Percentiles rank a stretch among this genome's conserved stretches.
phyloP scores from a whole-genome alignment of 2,113 vertebrate species.

The Eurypyga helias region DNA sequence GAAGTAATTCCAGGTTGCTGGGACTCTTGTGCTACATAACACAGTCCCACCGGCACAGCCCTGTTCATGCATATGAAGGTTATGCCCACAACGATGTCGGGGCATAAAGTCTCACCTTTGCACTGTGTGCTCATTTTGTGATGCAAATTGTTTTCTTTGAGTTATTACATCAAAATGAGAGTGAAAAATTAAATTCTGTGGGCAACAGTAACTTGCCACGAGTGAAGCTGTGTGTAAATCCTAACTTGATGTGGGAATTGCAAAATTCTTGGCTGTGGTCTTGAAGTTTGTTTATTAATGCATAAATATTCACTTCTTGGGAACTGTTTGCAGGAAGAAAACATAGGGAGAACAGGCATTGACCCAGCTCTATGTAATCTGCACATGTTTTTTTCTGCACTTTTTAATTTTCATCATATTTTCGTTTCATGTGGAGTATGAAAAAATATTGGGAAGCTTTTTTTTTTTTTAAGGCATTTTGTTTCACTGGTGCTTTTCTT shows the following conservation, averaged over 20 bases:
- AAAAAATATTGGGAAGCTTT: not conserved
- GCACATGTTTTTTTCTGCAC: accelerated
- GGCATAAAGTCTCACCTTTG: not conserved
- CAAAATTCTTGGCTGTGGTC: not conserved
- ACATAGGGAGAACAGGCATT: not conserved
- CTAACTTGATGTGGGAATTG: not conserved
- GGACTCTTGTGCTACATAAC: not conserved
- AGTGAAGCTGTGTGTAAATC: not conserved
- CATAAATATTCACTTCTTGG: not conserved
- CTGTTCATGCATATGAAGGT: not conserved
- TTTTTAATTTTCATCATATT: not conserved
- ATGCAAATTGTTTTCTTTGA: not conserved
- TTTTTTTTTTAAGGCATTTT: not conserved
- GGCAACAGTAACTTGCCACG: not conserved
- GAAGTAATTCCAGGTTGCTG: too few relatives aligned
- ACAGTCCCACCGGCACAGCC: not conserved
- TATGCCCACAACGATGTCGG: not conserved
- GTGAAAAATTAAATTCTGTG: not conserved
- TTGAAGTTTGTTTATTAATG: not conserved
- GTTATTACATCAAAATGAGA: not conserved
- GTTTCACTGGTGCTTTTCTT: not conserved
- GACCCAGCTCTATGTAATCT: not conserved
- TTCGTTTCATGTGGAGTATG: not conserved
- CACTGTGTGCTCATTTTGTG: not conserved
- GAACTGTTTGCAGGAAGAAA: not conserved